Conservation (phyloP, 2,888 invertebrate species). For the Ectemnius cavifrons region DNA sequence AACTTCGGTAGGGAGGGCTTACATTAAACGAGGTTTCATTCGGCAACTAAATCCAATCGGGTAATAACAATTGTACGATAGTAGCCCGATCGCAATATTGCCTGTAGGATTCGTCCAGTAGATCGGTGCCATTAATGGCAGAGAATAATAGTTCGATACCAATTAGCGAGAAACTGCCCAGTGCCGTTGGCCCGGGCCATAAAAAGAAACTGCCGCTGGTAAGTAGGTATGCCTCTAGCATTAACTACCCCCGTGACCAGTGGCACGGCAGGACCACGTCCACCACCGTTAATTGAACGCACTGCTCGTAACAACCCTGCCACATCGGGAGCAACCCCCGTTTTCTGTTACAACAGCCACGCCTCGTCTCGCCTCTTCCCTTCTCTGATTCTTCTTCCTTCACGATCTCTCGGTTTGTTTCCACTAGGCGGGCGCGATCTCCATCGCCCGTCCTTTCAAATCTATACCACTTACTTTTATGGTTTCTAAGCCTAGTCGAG, state of each 20-base stretch:
- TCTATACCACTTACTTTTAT: conserved; percentile 78
- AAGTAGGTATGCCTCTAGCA: conserved; percentile 75
- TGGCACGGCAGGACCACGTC: conserved; percentile 65
- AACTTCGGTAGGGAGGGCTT: too few species aligned
- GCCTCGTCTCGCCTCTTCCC: conserved; percentile 26
- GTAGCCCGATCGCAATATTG: conserved; percentile 29
- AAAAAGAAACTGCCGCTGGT: conserved; percentile 77
- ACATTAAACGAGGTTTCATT: background rate
- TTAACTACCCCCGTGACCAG: conserved; percentile 73
- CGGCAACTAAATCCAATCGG: conserved; percentile 8
- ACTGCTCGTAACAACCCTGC: conserved; percentile 74
- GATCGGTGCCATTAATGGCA: conserved; percentile 71
- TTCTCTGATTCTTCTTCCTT: conserved; percentile 18
- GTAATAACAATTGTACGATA: conserved; percentile 14
- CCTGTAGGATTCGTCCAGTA: conserved; percentile 50
- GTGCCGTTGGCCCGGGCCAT: conserved; percentile 66
- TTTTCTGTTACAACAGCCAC: conserved; percentile 29
- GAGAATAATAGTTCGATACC: conserved; percentile 78
- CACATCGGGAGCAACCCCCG: conserved; percentile 45
- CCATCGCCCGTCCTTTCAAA: conserved; percentile 68
- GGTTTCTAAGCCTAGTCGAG: conserved; percentile 72
- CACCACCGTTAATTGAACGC: conserved; percentile 78
- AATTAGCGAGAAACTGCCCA: conserved; percentile 75
- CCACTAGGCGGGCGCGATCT: conserved; percentile 38
- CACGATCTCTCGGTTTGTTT: conserved; percentile 10